Evolutionary conservation across 2,888 invertebrate genomes (phyloP), one percentile per base, ranked within the genome.

Genomic region (Epinotia ramella): DNA sequence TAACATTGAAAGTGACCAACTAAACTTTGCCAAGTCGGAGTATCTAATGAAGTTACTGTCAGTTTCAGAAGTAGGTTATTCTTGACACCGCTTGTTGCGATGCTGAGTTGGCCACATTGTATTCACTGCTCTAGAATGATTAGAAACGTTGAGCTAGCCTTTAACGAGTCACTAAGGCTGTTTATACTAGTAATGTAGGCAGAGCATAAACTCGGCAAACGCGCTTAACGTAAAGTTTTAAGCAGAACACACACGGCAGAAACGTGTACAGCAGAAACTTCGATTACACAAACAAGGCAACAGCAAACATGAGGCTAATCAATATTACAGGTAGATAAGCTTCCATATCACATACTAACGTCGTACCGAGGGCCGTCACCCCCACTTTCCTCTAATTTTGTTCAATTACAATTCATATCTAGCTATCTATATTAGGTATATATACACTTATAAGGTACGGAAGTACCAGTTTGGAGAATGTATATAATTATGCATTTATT

Each of bases 371-470:
- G 80, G 80, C 78, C 73, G 60, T 71, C 77, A 78, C 80, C 82
- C 81, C 79, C 81, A 75, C 79, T 80, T 79, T 56, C 65, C 59
- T 57, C 85, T 86, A 89, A 60, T 83, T 90, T 91, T 91, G 91
- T 89, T 92, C 91, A 88, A 84, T 88, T 88, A 89, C 80, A 88
- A 89, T 90, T 90, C 88, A 86, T 81, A 86, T 81, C 88, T 90
- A 91, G 80, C 87, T 88, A 88, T 70, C 75, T 75, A 75, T 75
- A 44, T 70, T 20, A n/a, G 2, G 2, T 65, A 70, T 71, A 75
- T 71, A 75, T 53, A 75, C 66, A 64, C 62, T 68, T 68, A 75
- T 20, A 33, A 40, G 64, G 65, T 56, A 65, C 64, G 20, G 33
- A 46, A 64, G 69, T 63, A 24, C 67, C 49, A 40, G 53, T 70